Base-by-base conservation (phyloP, 1,140 invertebrate species). In the Hylaeus anthracinus region DNA sequence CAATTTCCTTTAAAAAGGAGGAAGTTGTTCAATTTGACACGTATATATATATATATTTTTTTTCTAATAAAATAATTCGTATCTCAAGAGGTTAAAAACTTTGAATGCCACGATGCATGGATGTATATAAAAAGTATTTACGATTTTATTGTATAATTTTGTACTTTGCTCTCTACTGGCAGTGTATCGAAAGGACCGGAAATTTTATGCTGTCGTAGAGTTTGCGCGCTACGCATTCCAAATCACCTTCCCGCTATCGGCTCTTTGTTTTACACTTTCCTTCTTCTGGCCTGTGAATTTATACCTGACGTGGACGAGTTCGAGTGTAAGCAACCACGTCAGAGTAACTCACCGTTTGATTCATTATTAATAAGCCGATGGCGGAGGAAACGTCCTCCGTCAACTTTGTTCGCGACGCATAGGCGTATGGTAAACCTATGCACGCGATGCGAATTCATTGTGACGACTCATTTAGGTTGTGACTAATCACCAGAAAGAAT, bases 241-340 rank as follows among this genome's bases (percentile, higher is more conserved):
- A 26, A 53, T 15, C 3, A 53, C 58, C 14, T 26, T 71, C 3
- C 8, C 48, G 15, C n/a, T 65, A 55, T 51, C 5, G 14, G 14
- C 12, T 84, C 63, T 70, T 61, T 51, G 48, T 77, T 58, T 74
- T 65, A 51, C 72, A 37, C n/a, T 43, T 61, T 60, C 55, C 9
- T 45, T 71, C 26, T 63, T 69, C 53, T 39, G 69, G 15, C 51
- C 82, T 10, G 15, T 10, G n/a, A 39, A 55, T 70, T 63, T 53
- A 77, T 41, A 82, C 60, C 81, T 88, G 87, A 88, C 87, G 84
- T 86, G 81, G 84, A 79, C 75, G 69, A 78, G 61, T 75, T 79
- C 53, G 43, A 81, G 61, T 86, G 79, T 84, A 84, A 86, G 82
- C 77, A 80, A 87, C 87, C 86, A 88, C 87, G 87, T 88, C 87